phyloP scores from a whole-genome alignment of 2,888 invertebrate genomes.

The Ichneumoninae sp. region DNA sequence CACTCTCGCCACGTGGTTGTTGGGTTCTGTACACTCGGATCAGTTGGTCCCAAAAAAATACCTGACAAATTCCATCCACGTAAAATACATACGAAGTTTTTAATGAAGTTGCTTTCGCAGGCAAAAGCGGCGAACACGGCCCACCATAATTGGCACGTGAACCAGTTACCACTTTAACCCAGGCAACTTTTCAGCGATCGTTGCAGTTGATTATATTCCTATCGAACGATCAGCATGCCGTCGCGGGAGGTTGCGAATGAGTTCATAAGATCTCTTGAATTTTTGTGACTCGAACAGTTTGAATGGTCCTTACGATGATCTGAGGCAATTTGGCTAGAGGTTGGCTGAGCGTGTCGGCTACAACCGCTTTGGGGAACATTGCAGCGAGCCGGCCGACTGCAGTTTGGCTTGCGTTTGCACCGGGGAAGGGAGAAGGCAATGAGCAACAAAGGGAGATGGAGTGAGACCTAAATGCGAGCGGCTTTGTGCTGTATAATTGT shows the following conservation, averaged over 20 bases:
- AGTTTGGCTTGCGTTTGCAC: conserved; percentile 40
- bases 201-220: background rate
- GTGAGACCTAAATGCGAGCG: conserved; percentile 49
- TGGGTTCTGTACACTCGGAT: conserved; percentile 37
- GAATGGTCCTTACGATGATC: conserved; percentile 5
- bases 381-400: conserved; percentile 46
- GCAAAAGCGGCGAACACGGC: background rate
- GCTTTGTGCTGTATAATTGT: conserved; percentile 62
- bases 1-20: conserved; percentile 30
- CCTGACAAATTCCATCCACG: background rate
- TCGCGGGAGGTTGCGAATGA: background rate
- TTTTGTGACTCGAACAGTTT: background rate
- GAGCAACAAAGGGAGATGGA: conserved; percentile 15
- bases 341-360: conserved; percentile 6
- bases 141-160: background rate
- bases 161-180: background rate
- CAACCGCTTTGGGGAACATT: conserved; percentile 51
- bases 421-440: conserved; percentile 9
- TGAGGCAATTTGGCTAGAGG: conserved; percentile 10
- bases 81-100: background rate
- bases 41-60: conserved; percentile 19
- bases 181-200: background rate
- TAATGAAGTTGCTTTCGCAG: background rate
- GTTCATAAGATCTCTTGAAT: background rate
- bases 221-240: background rate